Evolutionary conservation across 2,888 invertebrate species (phyloP).

Genomic region (Clanis bilineata): DNA sequence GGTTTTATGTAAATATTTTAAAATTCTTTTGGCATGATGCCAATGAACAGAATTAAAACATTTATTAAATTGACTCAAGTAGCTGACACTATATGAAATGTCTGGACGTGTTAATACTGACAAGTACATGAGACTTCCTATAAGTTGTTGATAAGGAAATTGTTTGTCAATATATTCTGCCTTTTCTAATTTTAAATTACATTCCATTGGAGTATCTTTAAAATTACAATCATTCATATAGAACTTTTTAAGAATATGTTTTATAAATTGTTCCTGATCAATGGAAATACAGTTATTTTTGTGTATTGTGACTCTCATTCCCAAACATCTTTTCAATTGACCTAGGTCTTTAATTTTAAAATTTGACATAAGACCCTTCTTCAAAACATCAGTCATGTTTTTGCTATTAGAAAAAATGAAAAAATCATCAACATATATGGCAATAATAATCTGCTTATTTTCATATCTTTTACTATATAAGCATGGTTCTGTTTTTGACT

Average conservation of each 20-base stretch:
- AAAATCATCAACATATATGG: conserved; percentile 24
- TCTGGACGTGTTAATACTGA: conserved; percentile 29
- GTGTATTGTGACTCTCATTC: conserved; percentile 20
- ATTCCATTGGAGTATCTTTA: conserved; percentile 31
- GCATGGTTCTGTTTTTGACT: conserved; percentile 19
- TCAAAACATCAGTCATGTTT: not conserved
- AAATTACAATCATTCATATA: conserved; percentile 28
- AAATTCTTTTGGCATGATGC: conserved; percentile 21
- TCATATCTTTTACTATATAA: conserved; percentile 15
- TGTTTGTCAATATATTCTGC: conserved; percentile 15
- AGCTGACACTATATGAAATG: conserved; percentile 27
- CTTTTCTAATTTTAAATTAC: conserved; percentile 25
- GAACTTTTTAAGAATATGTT: conserved; percentile 18
- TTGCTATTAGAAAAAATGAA: conserved; percentile 21
- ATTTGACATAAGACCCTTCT: not conserved
- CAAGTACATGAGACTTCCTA: conserved; percentile 31
- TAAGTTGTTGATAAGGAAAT: conserved; percentile 26
- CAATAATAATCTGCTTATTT: conserved; percentile 9
- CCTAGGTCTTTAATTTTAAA: conserved; percentile 24
- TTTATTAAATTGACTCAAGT: conserved; percentile 32
- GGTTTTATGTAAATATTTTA: conserved; percentile 27
- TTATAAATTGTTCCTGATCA: not conserved
- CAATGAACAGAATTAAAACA: conserved; percentile 25
- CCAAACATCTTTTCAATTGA: conserved; percentile 21
- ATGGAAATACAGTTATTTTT: not conserved